Percentiles rank a stretch among this genome's conserved stretches.
phyloP scores from a whole-genome alignment of 1,140 invertebrate species.

The Camponotus pennsylvanicus region DNA sequence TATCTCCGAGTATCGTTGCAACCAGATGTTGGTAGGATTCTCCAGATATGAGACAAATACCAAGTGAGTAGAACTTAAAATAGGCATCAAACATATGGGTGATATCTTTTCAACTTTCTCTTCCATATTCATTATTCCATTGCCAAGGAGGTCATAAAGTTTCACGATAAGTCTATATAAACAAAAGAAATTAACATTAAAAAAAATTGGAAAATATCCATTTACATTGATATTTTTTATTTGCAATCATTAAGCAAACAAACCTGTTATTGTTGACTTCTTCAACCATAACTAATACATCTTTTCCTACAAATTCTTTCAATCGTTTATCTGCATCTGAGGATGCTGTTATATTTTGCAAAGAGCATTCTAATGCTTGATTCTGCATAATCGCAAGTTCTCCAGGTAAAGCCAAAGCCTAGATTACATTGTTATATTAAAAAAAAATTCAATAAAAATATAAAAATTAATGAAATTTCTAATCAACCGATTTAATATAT shows the following conservation, averaged over 20 bases:
- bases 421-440: slow-evolving; percentile 67
- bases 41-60: slow-evolving; percentile 86
- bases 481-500: background rate
- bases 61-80: slow-evolving; percentile 86
- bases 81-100: slow-evolving; percentile 87
- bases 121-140: slow-evolving; percentile 86
- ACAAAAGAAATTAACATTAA: slow-evolving; percentile 44
- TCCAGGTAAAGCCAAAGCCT: slow-evolving; percentile 86
- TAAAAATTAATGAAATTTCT: background rate
- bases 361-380: slow-evolving; percentile 86
- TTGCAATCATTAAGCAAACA: background rate
- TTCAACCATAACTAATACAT: slow-evolving; percentile 87
- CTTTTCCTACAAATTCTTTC: slow-evolving; percentile 74
- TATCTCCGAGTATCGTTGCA: slow-evolving; percentile 85
- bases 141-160: slow-evolving; percentile 87
- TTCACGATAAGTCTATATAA: slow-evolving; percentile 87
- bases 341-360: slow-evolving; percentile 67
- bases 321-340: slow-evolving; percentile 70
- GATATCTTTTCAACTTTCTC: slow-evolving; percentile 85
- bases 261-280: slow-evolving; percentile 86
- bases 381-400: slow-evolving; percentile 87
- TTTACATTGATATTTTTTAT: background rate
- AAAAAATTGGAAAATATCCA: slow-evolving; percentile 29
- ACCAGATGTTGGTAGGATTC: slow-evolving; percentile 87
- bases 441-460: slow-evolving; percentile 36